phyloP scores from a whole-genome alignment of 2,113 vertebrate genomes.

The Orcinus orca region DNA sequence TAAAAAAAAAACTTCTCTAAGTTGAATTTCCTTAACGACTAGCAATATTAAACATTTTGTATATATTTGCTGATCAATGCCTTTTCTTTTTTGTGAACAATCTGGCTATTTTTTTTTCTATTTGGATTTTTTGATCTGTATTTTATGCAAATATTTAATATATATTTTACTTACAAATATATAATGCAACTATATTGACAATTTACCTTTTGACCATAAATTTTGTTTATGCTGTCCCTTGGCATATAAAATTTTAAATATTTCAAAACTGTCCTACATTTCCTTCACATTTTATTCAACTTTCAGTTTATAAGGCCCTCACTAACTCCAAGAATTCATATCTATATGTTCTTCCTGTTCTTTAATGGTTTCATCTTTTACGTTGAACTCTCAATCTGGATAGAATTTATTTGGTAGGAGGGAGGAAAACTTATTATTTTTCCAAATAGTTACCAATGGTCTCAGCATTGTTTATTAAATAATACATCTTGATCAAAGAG shows the following conservation, averaged over 20 bases:
- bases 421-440: background rate
- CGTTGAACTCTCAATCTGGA: background rate
- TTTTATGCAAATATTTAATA: background rate
- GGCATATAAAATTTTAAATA: background rate
- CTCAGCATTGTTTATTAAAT: background rate
- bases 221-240: background rate
- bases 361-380: background rate
- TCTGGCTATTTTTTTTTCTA: background rate
- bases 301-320: background rate
- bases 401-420: background rate
- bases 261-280: background rate
- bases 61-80: background rate
- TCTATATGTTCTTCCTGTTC: background rate
- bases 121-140: background rate
- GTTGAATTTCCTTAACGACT: background rate
- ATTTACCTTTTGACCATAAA: background rate
- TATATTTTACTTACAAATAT: background rate
- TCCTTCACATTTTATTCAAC: slow-evolving; percentile 4
- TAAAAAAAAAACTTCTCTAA: background rate
- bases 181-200: background rate
- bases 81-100: background rate
- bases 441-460: background rate
- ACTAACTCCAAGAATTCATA: background rate
- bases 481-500: background rate
- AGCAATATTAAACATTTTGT: background rate